These are phyloP conservation scores for Resseliella maxima DNA, from an alignment of 2,888 invertebrate genomes.

Conservation along the genomic window DNA sequence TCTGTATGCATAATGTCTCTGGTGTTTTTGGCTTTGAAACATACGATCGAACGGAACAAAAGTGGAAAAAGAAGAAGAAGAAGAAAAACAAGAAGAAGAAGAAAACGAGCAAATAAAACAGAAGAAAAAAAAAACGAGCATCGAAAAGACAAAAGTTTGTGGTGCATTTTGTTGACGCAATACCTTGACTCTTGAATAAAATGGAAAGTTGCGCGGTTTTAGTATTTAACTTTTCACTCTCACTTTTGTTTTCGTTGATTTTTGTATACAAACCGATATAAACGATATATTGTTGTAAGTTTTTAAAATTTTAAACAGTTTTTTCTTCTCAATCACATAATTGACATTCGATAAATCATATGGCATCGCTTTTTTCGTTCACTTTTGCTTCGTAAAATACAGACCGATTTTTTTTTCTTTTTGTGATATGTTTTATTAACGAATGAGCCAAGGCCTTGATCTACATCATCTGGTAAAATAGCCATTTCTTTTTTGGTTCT, in stretches of 20 bases:
- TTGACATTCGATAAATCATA: constrained; percentile 43
- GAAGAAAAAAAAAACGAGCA: background rate
- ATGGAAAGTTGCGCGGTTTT: background rate
- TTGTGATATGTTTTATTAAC: background rate
- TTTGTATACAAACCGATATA: background rate
- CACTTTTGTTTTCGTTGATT: constrained; percentile 11
- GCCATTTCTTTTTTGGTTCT: background rate
- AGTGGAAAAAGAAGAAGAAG: background rate
- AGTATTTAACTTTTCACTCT: constrained; percentile 43
- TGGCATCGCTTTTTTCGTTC: background rate
- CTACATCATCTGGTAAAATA: constrained; percentile 13
- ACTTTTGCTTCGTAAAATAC: background rate
- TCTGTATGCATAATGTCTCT: constrained; percentile 45
- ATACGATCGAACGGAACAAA: too few relatives aligned
- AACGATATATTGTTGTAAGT: background rate
- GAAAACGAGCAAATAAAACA: background rate
- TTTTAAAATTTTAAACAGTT: background rate
- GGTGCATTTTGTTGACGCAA: constrained; percentile 54
- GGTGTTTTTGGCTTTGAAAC: background rate
- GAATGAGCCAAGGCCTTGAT: constrained; percentile 26
- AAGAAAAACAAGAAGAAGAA: background rate
- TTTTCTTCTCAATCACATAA: background rate
- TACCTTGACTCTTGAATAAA: constrained; percentile 53
- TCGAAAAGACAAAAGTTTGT: constrained; percentile 41
- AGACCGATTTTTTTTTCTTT: background rate